Conservation (phyloP, 2,888 invertebrate genomes). For the Buathra laborator region DNA sequence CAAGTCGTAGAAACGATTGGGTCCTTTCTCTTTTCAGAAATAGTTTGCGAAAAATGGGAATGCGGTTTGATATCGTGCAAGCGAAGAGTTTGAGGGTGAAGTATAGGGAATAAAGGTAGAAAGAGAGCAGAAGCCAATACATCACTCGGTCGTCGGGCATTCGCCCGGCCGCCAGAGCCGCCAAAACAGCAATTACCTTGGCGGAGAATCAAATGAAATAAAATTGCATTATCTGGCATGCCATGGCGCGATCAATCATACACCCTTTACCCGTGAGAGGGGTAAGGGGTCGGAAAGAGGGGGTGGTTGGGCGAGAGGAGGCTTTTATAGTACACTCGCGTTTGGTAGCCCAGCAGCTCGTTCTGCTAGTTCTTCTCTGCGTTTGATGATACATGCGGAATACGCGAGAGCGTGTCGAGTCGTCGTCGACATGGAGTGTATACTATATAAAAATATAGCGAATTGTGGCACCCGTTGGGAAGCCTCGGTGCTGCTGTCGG, state of each 20-base stretch:
- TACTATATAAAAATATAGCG: neutral
- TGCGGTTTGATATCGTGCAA: conserved; percentile 60
- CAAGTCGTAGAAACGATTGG: neutral
- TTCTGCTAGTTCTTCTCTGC: conserved; percentile 45
- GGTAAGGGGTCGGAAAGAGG: neutral
- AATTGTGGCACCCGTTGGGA: conserved; percentile 6
- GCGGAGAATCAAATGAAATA: conserved; percentile 85
- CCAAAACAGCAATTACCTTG: conserved; percentile 84
- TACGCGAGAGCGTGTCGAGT: conserved; percentile 36
- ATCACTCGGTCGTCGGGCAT: conserved; percentile 80
- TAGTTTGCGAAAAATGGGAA: conserved; percentile 19
- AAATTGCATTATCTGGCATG: conserved; percentile 85
- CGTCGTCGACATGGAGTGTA: conserved; percentile 14
- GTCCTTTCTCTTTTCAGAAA: conserved; percentile 27
- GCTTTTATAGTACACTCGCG: conserved; percentile 60
- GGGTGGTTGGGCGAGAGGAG: conserved; percentile 64
- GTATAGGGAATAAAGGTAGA: conserved; percentile 69
- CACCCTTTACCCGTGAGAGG: conserved; percentile 74
- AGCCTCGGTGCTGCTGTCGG: conserved; percentile 52
- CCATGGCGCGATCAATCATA: conserved; percentile 84
- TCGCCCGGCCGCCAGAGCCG: conserved; percentile 79
- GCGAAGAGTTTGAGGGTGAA: conserved; percentile 51
- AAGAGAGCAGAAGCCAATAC: conserved; percentile 81
- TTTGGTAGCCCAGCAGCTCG: conserved; percentile 32
- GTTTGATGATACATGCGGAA: conserved; percentile 41